phyloP scores from a whole-genome alignment of 2,888 invertebrate species.

The Cosmorhoe ocellata region DNA sequence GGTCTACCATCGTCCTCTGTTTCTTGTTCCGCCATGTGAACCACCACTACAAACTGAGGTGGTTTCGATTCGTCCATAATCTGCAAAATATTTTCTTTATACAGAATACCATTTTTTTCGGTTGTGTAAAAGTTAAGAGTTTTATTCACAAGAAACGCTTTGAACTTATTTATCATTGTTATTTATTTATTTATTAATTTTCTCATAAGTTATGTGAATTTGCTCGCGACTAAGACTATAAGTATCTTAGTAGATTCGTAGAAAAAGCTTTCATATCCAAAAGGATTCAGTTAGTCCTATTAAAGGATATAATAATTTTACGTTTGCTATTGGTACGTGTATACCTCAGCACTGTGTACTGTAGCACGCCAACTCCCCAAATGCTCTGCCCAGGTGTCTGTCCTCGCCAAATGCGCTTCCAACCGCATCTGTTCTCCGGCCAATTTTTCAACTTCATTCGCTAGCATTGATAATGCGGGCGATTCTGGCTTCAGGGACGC shows the following conservation, averaged over 20 bases:
- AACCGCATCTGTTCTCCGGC: conserved; percentile 90
- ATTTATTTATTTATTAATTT: no score
- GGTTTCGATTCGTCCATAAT: conserved; percentile 85
- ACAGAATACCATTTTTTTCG: no score
- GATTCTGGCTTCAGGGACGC: conserved; percentile 93
- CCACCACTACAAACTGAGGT: conserved; percentile 89
- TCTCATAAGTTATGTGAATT: no score
- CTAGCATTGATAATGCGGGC: conserved; percentile 89
- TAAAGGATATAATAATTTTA: no score
- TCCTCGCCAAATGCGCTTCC: conserved; percentile 92
- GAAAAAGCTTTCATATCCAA: no score
- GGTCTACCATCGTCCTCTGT: conserved; percentile 76
- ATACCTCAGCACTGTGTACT: conserved; percentile 91
- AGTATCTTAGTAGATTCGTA: no score
- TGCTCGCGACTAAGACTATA: no score
- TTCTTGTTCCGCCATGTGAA: conserved; percentile 87
- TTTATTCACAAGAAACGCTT: no score
- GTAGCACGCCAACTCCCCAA: conserved; percentile 93
- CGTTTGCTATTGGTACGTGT: background rate
- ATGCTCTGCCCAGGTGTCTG: conserved; percentile 95
- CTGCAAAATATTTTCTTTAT: conserved; percentile 52
- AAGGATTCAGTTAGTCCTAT: no score
- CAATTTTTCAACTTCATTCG: conserved; percentile 92
- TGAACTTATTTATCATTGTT: no score
- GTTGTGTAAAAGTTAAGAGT: no score